Evolutionary conservation across 2,888 invertebrate genomes (phyloP).

Genomic region (Horisme vitalbata): DNA sequence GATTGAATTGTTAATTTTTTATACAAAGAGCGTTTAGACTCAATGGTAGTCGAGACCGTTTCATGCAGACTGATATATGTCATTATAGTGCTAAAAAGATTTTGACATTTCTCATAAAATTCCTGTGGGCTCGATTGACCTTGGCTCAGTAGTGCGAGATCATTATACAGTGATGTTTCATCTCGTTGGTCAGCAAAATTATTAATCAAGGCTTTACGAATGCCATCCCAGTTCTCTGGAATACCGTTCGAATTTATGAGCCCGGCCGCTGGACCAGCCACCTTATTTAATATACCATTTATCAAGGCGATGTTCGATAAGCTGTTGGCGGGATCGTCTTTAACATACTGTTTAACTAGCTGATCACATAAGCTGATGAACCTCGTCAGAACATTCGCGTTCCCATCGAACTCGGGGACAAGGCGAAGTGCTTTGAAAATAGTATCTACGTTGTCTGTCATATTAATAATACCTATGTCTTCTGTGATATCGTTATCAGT

Average conservation of each 20-base stretch:
- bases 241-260: slow-evolving; percentile 36
- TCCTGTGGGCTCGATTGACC: slow-evolving; percentile 30
- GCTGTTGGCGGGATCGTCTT: slow-evolving; percentile 3
- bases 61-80: slow-evolving; percentile 33
- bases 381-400: too few relatives aligned
- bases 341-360: slow-evolving; percentile 6
- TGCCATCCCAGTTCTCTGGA: slow-evolving; percentile 31
- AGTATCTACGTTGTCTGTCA: too few relatives aligned
- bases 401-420: too few relatives aligned
- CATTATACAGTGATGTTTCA: slow-evolving; percentile 33
- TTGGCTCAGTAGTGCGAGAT: slow-evolving; percentile 29
- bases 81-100: slow-evolving; percentile 36
- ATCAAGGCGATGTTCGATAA: slow-evolving; percentile 13
- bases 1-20: slow-evolving; percentile 34
- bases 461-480: too few relatives aligned
- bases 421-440: too few relatives aligned
- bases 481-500: too few relatives aligned
- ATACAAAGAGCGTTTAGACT: slow-evolving; percentile 29
- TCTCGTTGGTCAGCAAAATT: slow-evolving; percentile 36
- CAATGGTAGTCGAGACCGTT: slow-evolving; percentile 22
- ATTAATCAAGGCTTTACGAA: slow-evolving; percentile 31
- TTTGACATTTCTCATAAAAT: slow-evolving; percentile 35
- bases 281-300: slow-evolving; percentile 31
- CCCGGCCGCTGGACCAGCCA: slow-evolving; percentile 32
- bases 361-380: slow-evolving; percentile 40